Base-by-base conservation (phyloP, 2,888 invertebrate species). In the Shargacucullia verbasci region DNA sequence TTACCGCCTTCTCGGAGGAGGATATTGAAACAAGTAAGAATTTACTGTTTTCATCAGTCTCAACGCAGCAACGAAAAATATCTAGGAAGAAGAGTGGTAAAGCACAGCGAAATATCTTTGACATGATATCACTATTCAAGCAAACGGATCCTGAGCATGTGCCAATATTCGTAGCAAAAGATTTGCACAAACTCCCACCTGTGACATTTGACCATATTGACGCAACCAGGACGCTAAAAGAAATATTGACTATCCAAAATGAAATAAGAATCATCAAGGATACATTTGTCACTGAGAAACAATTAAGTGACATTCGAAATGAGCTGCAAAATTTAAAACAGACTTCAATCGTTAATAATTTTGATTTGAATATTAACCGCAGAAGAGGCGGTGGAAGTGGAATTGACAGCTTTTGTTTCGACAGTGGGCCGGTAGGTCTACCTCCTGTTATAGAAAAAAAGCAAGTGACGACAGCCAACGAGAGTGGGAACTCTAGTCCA, bases 81-180 rank as follows among this genome's bases (percentile, higher is more conserved):
- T 29, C 43, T 9, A 31, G 43, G 14, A 43, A 25, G 31, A 43
- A 31, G 11, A 31, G 14, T 14, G 43, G 43, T 4, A 43, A 43
- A 31, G 29, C 43, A 11, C 43, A 43, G n/a, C 31, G 43, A 31
- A 31, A 43, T 43, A 9, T 43, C 10, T 31, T 10, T 6, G 43
- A 43, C 31, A n/a, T 43, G 9, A 43, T 43, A 31, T 2, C 43
- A 25, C 31, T 43, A n/a, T 25, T 43, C 14, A 43, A 43, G 31
- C 14, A 43, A 43, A 43, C 25, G 31, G 41, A 41, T 41, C 41
- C 41, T 9, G 41, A 41, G 29, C 27, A 41, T 12, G 41, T 41
- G 0, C 41, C 29, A 10, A 41, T 41, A 10, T 41, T 41, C 13
- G 41, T 41, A 27, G 41, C 41, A 13, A 12, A 27, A 13, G 41